phyloP scores from a whole-genome alignment of 2,797 vertebrate genomes.

The Notolabrus celidotus region DNA sequence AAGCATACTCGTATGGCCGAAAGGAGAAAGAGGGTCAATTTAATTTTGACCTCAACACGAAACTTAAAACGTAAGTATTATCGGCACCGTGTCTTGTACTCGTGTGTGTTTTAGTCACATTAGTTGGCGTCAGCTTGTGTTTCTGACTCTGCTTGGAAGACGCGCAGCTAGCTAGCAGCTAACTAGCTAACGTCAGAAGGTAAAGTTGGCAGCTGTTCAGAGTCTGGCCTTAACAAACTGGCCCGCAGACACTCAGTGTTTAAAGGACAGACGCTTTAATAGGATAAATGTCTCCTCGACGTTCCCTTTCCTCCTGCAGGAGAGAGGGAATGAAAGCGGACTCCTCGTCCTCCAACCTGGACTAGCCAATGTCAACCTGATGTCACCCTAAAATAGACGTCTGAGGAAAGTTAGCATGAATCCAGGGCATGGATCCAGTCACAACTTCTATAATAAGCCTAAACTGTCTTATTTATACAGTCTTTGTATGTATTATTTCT shows the following conservation, averaged over 20 bases:
- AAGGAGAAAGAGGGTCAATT: not conserved
- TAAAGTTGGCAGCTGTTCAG: conserved; percentile 61
- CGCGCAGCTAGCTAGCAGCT: conserved; percentile 38
- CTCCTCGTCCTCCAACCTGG: conserved; percentile 50
- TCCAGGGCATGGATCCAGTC: conserved; percentile 9
- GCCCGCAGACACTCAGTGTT: not conserved
- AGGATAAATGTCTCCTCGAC: not conserved
- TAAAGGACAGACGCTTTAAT: not conserved
- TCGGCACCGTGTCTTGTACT: not conserved
- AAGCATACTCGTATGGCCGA: conserved; percentile 43
- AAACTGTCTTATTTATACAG: rapidly evolving
- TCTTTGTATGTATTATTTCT: conserved; percentile 18
- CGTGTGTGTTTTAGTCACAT: rapidly evolving
- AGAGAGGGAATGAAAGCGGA: not conserved
- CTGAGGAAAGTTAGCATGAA: not conserved
- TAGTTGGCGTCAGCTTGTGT: not conserved
- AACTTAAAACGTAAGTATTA: conserved; percentile 54
- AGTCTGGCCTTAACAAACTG: conserved; percentile 26
- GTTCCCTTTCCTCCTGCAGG: not conserved
- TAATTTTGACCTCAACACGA: not conserved
- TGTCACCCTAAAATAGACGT: conserved; percentile 37
- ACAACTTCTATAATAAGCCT: rapidly evolving
- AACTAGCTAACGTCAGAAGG: conserved; percentile 39
- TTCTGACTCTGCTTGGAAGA: not conserved
- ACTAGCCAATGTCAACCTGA: conserved; percentile 60